Evolutionary conservation across 2,797 vertebrate genomes (phyloP), one percentile per base, ranked within the genome.

Genomic region (Dicrostonyx torquatus): DNA sequence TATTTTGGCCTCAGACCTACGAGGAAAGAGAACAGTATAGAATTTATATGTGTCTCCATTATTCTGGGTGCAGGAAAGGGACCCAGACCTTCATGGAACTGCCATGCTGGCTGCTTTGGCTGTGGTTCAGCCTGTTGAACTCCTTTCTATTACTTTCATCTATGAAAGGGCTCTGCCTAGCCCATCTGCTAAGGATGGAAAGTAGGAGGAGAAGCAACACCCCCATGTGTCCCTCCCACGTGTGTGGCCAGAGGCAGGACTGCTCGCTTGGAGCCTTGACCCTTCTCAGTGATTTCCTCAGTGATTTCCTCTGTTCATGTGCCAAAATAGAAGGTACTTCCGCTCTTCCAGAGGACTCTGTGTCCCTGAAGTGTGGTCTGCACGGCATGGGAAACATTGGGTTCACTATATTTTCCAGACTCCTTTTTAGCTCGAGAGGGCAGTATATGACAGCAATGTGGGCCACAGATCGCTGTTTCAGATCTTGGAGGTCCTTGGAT

Each of bases 361-460:
- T 31, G 50, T 76, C 26, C 29, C 68, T 22, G 37, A 48, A 15
- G 2, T 75, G 48, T 88, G 72, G 72, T 6, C 31, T 48, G 7
- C 14, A 37, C 0, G 5, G 29, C 13, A 9, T 0, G 0, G 26
- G 55, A 18, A 45, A 14, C 43, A 50, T 8, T 60, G 29, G 34
- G 53, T 68, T 72, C 10, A 4, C 58, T 43, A 15, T 18, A 13
- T 15, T 55, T 70, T 64, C 86, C 53, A 84, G 37, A 43, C 68
- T 68, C 29, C 4, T 10, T 87, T 83, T 92, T 34, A 79, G 45
- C 72, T 45, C 45, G 24, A 34, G 1, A 7, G 2, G 80, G 60
- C 43, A 26, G 26, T 73, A 76, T 17, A 68, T 48, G 66, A 77
- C 76, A 85, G 50, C 34, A 18, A 26, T 37, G 12, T 60, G 0